phyloP scores from a whole-genome alignment of 2,797 vertebrate genomes.

The Chloroceryle inda region DNA sequence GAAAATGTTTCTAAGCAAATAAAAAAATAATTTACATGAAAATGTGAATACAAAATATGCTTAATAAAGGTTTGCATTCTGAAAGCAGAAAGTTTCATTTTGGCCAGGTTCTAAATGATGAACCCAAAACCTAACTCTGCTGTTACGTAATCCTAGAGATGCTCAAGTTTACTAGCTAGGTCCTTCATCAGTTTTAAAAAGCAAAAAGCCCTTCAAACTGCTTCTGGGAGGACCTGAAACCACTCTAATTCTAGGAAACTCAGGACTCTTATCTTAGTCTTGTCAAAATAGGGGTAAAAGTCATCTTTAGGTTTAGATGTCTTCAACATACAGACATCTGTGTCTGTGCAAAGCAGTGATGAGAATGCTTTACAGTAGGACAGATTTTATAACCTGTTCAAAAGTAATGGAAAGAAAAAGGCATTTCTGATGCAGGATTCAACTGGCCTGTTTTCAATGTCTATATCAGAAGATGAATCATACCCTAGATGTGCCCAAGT shows the following conservation, averaged over 20 bases:
- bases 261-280: background rate
- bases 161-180: background rate
- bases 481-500: background rate
- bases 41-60: background rate
- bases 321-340: background rate
- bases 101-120: background rate
- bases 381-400: background rate
- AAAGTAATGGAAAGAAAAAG: background rate
- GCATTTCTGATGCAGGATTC: conserved; percentile 3
- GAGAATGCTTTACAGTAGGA: background rate
- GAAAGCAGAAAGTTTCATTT: background rate
- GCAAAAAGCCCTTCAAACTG: background rate
- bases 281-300: background rate
- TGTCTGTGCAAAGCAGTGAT: background rate
- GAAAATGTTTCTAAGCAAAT: background rate
- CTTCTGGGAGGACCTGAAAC: background rate
- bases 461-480: conserved; percentile 42
- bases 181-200: background rate
- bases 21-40: background rate
- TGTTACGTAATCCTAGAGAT: background rate
- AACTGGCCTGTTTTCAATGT: conserved; percentile 15
- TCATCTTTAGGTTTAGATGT: background rate
- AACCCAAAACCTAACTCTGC: accelerated
- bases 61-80: background rate
- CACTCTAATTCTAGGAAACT: background rate